These are phyloP conservation scores for Miichthys miiuy DNA, from an alignment of 2,797 vertebrate genomes.

Conservation along the genomic window DNA sequence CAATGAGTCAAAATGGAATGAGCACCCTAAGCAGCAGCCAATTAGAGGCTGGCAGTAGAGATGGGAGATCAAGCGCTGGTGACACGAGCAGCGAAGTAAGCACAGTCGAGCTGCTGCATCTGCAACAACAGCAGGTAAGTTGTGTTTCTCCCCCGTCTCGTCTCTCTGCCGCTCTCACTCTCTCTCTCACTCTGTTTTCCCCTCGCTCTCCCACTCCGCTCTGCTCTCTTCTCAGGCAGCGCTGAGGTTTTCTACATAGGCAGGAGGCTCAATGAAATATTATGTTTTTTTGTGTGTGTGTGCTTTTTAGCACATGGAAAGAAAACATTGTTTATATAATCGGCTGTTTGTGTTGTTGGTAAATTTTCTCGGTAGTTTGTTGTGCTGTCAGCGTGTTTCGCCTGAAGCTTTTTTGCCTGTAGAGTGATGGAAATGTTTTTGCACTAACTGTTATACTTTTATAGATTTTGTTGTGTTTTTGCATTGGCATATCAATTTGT, in stretches of 20 bases:
- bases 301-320: slow-evolving; percentile 25
- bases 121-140: slow-evolving; percentile 99
- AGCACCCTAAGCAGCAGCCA: slow-evolving; percentile 99
- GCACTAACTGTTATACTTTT: slow-evolving; percentile 27
- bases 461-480: slow-evolving; percentile 4
- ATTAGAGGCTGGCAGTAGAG: slow-evolving; percentile 99
- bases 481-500: slow-evolving; percentile 35
- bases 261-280: slow-evolving; percentile 52
- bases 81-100: slow-evolving; percentile 99
- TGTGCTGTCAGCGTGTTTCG: slow-evolving; percentile 50
- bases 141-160: slow-evolving; percentile 88
- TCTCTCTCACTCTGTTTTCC: slow-evolving; percentile 61
- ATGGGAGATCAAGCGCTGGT: slow-evolving; percentile 99
- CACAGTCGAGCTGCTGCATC: slow-evolving; percentile 99
- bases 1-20: slow-evolving; percentile 99
- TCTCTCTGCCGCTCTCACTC: slow-evolving; percentile 65
- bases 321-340: slow-evolving; percentile 53
- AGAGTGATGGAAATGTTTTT: slow-evolving; percentile 47
- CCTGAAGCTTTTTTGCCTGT: slow-evolving; percentile 48
- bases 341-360: slow-evolving; percentile 60
- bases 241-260: slow-evolving; percentile 60
- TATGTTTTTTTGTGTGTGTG: slow-evolving; percentile 16
- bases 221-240: slow-evolving; percentile 65
- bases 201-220: slow-evolving; percentile 68
- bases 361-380: slow-evolving; percentile 54